Base-by-base conservation (phyloP, 2,888 invertebrate species). In the Eupeodes latifasciatus region DNA sequence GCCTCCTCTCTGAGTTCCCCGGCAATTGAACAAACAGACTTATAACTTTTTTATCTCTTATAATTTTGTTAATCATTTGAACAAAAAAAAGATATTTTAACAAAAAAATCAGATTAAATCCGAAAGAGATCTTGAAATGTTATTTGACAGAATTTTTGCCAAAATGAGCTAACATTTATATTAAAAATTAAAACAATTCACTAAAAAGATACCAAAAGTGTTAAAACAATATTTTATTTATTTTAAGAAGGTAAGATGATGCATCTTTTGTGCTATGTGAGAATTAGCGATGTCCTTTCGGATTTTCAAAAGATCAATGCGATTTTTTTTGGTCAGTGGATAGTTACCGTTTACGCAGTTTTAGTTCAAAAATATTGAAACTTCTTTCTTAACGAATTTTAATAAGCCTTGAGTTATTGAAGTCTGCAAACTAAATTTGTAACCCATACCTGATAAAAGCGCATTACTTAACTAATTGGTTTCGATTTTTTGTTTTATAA, bases 131-230 rank as follows among this genome's bases (percentile, higher is more conserved):
- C 0, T 62, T 16, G n/a, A 62, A 62, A 62, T 16, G 61, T 19
- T 40, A 40, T 44, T 44, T 11, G 2, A 16, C 16, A 40, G 16
- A 62, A 11, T 11, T 62, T 40, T n/a, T 44, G 5, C 40, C 16
- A n/a, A 44, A 62, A 62, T 44, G 62, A 62, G 40, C 40, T 62
- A 16, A 19, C 62, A 62, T 62, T 62, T 16, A 5, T 10, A 16
- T 62, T 16, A 0, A 62, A 59, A n/a, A 59, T 1, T 10, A 12
- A 59, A 62, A 16, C 7, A 4, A 4, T 16, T 62, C 36, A 36
- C 10, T 40, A 47, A 66, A 66, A 47, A 27, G 19, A 49, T 9
- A 19, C 6, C 7, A 49, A 27, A 9, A 49, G 34, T 66, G 49
- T 51, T 27, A 34, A 49, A 51, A 10, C 10, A 10, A 49, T 10